phyloP scores from a whole-genome alignment of 2,113 vertebrate species.

The Argyrosomus japonicus region DNA sequence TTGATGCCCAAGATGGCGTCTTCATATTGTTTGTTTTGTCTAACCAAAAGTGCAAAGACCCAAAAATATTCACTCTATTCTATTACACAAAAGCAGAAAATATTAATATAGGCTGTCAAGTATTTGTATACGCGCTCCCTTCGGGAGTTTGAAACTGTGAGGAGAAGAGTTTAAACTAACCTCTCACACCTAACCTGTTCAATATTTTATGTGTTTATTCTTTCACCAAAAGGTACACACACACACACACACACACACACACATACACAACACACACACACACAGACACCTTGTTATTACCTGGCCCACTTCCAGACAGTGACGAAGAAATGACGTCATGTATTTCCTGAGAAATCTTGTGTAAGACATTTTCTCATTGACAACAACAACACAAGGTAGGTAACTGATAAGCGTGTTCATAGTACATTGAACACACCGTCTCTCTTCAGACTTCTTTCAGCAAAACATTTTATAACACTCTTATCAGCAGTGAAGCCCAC shows the following conservation, averaged over 20 bases:
- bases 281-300: neutral
- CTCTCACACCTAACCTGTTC: neutral
- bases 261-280: neutral
- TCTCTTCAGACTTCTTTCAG: neutral
- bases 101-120: no score
- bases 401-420: slow-evolving; percentile 36
- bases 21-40: no score
- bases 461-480: neutral
- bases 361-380: neutral
- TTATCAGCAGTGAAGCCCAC: neutral
- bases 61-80: no score
- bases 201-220: neutral
- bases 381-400: neutral
- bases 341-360: neutral
- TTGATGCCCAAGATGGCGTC: no score
- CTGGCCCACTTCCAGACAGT: neutral
- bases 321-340: neutral
- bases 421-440: slow-evolving; percentile 28
- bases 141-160: neutral
- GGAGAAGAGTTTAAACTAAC: neutral
- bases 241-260: no score
- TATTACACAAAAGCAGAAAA: no score
- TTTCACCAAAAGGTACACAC: neutral
- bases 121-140: neutral
- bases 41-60: no score